phyloP scores from a whole-genome alignment of 2,113 vertebrate species.

The Leuciscus idus region DNA sequence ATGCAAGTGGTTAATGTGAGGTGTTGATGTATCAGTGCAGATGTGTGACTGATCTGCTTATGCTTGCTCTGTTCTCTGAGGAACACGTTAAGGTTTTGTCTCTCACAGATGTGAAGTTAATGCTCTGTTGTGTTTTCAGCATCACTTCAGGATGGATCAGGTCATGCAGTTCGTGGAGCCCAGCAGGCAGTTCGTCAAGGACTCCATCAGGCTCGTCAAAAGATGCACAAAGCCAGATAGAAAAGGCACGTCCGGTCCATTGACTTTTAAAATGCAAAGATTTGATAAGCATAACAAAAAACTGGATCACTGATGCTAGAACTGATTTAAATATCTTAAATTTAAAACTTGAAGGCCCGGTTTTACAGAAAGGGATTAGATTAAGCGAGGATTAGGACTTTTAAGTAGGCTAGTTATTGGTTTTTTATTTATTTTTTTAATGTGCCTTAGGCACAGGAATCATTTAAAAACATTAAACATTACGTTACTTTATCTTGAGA shows the following conservation, averaged over 20 bases:
- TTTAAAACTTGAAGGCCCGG: too few relatives aligned
- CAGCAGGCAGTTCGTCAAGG: slow-evolving; percentile 96
- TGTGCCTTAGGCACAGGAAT: too few relatives aligned
- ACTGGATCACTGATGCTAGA: neutral
- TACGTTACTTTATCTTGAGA: too few relatives aligned
- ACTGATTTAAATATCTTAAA: neutral
- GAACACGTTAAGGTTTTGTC: neutral
- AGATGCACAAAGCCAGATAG: slow-evolving; percentile 98
- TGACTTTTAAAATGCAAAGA: neutral
- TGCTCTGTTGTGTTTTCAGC: slow-evolving; percentile 31
- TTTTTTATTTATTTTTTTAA: too few relatives aligned
- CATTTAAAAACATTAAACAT: too few relatives aligned
- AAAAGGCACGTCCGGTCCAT: slow-evolving; percentile 81
- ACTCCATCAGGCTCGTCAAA: slow-evolving; percentile 97
- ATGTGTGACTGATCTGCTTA: neutral
- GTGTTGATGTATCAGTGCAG: neutral
- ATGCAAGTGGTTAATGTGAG: neutral
- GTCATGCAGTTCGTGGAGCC: slow-evolving; percentile 98
- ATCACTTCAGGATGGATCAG: slow-evolving; percentile 86
- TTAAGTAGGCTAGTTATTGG: too few relatives aligned
- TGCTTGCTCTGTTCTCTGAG: neutral
- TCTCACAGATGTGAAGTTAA: neutral
- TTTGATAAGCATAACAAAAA: too few relatives aligned
- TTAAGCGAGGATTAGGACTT: too few relatives aligned
- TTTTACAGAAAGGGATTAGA: too few relatives aligned